phyloP scores from a whole-genome alignment of 2,888 invertebrate genomes.

The Cabera pusaria region DNA sequence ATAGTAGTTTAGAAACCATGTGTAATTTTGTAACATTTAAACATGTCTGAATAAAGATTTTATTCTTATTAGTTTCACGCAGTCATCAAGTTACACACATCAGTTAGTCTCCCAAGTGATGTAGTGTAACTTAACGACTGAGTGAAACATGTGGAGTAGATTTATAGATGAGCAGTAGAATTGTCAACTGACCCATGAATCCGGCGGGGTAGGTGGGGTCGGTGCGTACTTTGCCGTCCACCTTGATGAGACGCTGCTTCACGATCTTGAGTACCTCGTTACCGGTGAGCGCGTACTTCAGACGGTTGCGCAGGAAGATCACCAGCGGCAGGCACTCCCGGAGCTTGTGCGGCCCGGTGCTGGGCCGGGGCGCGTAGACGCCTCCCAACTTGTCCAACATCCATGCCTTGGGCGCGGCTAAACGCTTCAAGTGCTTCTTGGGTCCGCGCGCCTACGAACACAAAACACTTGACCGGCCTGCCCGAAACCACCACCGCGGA shows the following conservation, averaged over 20 bases:
- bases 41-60: too few relatives aligned
- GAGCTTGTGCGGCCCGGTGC: constrained; percentile 98
- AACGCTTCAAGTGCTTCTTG: constrained; percentile 99
- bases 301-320: constrained; percentile 97
- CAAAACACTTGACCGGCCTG: too few relatives aligned
- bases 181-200: constrained; percentile 98
- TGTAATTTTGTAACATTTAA: too few relatives aligned
- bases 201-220: constrained; percentile 99
- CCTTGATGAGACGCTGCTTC: constrained; percentile 98
- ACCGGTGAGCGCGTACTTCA: constrained; percentile 98
- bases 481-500: too few relatives aligned
- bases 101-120: too few relatives aligned
- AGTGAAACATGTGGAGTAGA: too few relatives aligned
- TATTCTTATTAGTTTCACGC: too few relatives aligned
- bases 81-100: too few relatives aligned
- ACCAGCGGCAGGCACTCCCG: constrained; percentile 98
- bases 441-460: constrained; percentile 96
- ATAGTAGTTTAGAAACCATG: too few relatives aligned
- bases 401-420: constrained; percentile 99
- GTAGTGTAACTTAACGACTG: too few relatives aligned
- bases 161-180: too few relatives aligned
- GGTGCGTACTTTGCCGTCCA: constrained; percentile 98
- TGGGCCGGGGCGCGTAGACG: constrained; percentile 98
- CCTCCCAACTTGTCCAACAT: constrained; percentile 99
- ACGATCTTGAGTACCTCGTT: constrained; percentile 99